A percentile compares a stretch with the other conserved stretches of the same genome.
phyloP scores from a whole-genome alignment of 1,140 invertebrate species.

The Orchesella cincta region DNA sequence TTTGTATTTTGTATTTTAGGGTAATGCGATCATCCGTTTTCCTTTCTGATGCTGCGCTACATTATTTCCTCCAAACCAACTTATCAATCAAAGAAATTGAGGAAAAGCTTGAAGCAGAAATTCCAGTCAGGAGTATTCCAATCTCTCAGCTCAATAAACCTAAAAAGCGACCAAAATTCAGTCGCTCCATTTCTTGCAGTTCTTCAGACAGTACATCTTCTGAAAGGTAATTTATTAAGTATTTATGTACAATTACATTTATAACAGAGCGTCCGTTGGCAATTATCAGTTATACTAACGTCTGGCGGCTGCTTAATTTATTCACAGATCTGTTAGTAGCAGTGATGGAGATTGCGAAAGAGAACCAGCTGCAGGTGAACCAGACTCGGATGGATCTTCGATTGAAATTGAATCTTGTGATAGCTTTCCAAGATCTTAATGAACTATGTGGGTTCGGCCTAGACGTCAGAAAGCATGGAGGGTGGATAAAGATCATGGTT shows the following conservation, averaged over 20 bases:
- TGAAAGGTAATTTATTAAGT: neutral
- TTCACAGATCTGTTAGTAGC: constrained; percentile 9
- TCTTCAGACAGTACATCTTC: constrained; percentile 7
- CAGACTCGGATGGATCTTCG: constrained; percentile 13
- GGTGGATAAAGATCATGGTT: too few relatives aligned
- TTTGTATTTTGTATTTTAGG: constrained; percentile 32
- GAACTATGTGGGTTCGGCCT: too few relatives aligned
- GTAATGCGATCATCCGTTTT: constrained; percentile 47
- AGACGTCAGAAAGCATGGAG: too few relatives aligned
- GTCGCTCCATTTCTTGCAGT: constrained; percentile 11
- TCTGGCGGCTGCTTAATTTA: too few relatives aligned
- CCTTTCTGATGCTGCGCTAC: constrained; percentile 48
- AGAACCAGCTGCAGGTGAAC: neutral
- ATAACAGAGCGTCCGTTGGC: too few relatives aligned
- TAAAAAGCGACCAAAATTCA: constrained; percentile 19
- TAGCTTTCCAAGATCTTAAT: neutral
- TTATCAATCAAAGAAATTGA: constrained; percentile 44
- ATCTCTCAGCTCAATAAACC: constrained; percentile 5
- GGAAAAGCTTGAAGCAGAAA: constrained; percentile 5
- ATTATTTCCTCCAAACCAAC: constrained; percentile 48
- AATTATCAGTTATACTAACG: neutral
- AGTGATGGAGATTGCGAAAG: constrained; percentile 2
- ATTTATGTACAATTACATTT: constrained; percentile 8
- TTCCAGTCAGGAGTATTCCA: constrained; percentile 4
- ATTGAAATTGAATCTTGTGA: constrained; percentile 14